Conservation (phyloP, 2,797 vertebrate genomes). For the Acrossocheilus fasciatus region DNA sequence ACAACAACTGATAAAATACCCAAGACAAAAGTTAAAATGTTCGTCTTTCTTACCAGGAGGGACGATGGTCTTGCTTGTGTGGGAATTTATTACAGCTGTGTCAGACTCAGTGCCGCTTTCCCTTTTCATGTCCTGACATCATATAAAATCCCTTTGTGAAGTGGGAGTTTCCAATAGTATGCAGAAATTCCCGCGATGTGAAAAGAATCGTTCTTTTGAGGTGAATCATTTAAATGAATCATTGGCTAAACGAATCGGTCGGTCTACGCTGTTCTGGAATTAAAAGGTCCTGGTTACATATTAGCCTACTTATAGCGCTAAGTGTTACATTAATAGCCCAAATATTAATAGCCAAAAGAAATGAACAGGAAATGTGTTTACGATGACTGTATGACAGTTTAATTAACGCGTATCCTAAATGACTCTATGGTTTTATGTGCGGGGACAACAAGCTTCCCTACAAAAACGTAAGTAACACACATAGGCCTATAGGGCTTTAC, state of each 20-base stretch:
- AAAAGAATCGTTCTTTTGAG: neutral
- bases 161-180: slow-evolving; percentile 18
- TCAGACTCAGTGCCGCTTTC: neutral
- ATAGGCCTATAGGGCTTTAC: neutral
- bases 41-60: slow-evolving; percentile 4
- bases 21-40: neutral
- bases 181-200: neutral
- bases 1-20: neutral
- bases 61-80: neutral
- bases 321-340: neutral
- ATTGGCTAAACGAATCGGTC: neutral
- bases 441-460: neutral
- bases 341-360: neutral
- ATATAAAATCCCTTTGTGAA: neutral
- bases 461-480: too few species aligned
- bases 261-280: neutral
- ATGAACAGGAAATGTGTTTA: neutral
- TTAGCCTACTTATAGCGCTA: too few species aligned
- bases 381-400: neutral
- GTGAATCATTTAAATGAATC: neutral
- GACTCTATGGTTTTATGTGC: neutral
- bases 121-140: neutral
- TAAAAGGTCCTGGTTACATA: neutral
- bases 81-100: neutral
- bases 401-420: neutral